Evolutionary conservation across 1,140 invertebrate genomes (phyloP), one percentile per base, ranked within the genome.

Genomic region (Brachionus manjavacas): DNA sequence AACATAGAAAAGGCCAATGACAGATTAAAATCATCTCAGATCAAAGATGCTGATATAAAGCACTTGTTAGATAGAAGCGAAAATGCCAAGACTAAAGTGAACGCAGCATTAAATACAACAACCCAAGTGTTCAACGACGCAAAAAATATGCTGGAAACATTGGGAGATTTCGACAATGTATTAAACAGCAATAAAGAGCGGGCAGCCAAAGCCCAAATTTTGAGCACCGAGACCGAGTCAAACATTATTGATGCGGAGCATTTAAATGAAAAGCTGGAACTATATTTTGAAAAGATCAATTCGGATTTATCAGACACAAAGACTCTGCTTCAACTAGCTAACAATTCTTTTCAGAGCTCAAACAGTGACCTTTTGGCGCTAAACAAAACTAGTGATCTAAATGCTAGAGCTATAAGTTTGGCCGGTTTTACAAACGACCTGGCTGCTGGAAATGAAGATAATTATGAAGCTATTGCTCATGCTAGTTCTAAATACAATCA

Each of bases 61-160:
- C 23, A 76, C 20, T 76, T 76, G 20, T n/a, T 76, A 20, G 43
- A 76, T 9, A n/a, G 72, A 46, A 76, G 72, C 25, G 16, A 76
- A 76, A 46, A 46, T 14, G 72, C 72, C 20, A 76, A 76, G 41
- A 23, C 16, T 12, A 76, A 49, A 76, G 72, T 49, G 11, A 41
- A 76, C 11, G 39, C 41, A 11, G 72, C 72, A 41, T 49, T 46
- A 11, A 49, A 76, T 46, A 8, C 25, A n/a, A 76, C 39, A 0
- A 46, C 11, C 12, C 16, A 76, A 25, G 25, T 46, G 16, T 76
- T 49, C 31, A 46, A 76, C 16, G 43, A 76, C 2, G 72, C 72
- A 23, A 25, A 46, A 76, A 49, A 25, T 25, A 49, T 76, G 7
- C n/a, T 76, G 20, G 20, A 25, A 35, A 49, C 43, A 20, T 46